Conservation (phyloP, 2,888 invertebrate genomes). For the Sclerodermus sp. region DNA sequence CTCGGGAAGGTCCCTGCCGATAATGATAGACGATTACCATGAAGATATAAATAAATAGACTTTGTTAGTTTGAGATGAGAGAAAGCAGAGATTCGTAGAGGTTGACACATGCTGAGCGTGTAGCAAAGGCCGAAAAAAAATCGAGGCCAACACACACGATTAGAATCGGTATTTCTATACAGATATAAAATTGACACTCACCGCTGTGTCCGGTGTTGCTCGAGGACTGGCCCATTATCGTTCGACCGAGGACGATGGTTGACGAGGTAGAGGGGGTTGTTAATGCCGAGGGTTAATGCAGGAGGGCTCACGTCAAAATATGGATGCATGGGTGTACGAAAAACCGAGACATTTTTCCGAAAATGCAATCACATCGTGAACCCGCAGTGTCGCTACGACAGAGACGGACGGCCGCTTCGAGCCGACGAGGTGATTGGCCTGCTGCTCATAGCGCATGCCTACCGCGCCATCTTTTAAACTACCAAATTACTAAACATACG, state of each 20-base stretch:
- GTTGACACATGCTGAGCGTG: too few relatives aligned
- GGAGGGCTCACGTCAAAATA: conserved; percentile 29
- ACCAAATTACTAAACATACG: too few relatives aligned
- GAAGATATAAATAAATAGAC: too few relatives aligned
- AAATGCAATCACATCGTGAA: conserved; percentile 42
- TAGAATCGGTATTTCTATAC: too few relatives aligned
- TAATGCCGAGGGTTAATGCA: conserved; percentile 7
- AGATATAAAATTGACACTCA: conserved; percentile 31
- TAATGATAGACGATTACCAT: too few relatives aligned
- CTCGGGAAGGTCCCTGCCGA: too few relatives aligned
- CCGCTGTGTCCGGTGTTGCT: conserved; percentile 55
- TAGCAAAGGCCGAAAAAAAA: too few relatives aligned
- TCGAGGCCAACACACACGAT: too few relatives aligned
- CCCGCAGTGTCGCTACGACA: conserved; percentile 42
- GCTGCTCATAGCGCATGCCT: conserved; percentile 21
- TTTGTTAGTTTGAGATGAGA: too few relatives aligned
- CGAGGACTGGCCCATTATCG: conserved; percentile 53
- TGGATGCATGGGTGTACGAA: conserved; percentile 33
- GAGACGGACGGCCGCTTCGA: conserved; percentile 31
- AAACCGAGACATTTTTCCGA: conserved; percentile 37
- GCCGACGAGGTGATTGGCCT: conserved; percentile 37
- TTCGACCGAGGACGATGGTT: conserved; percentile 24
- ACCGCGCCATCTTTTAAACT: conserved; percentile 6
- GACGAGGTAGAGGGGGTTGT: conserved; percentile 6
- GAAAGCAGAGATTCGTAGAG: too few relatives aligned